Percentiles rank a stretch among this genome's conserved stretches.
Conservation (phyloP, 2,888 invertebrate genomes). For the Lycophotia porphyrea region DNA sequence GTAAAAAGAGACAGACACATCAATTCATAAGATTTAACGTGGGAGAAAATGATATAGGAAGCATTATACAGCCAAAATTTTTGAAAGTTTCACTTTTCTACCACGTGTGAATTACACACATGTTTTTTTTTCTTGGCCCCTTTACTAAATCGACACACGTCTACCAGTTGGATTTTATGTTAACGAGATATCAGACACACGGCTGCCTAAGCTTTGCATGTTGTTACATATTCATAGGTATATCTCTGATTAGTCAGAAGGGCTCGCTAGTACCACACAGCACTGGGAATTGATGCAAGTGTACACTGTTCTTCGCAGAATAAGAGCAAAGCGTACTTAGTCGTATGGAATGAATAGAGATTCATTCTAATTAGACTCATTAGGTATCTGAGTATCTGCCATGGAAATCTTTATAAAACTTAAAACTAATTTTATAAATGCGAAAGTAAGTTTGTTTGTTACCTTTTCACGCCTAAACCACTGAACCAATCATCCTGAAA, state of each 20-base stretch:
- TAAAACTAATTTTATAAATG: too few species aligned
- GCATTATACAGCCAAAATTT: too few species aligned
- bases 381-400: not conserved
- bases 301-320: constrained; percentile 13
- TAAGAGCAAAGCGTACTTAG: not conserved
- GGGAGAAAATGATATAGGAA: too few species aligned
- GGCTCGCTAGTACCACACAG: not conserved
- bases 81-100: too few species aligned
- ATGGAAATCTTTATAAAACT: constrained; percentile 12
- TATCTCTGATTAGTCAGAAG: constrained; percentile 23
- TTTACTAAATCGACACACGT: not conserved
- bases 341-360: not conserved
- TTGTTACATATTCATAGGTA: constrained; percentile 26
- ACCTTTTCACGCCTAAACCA: too few species aligned
- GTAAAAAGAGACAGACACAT: too few species aligned
- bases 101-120: too few species aligned
- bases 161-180: not conserved
- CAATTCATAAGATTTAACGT: too few species aligned
- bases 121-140: not conserved
- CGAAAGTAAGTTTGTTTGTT: too few species aligned
- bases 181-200: not conserved
- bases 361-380: not conserved
- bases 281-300: constrained; percentile 17
- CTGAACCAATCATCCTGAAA: too few species aligned
- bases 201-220: constrained; percentile 10